Evolutionary conservation across 2,888 invertebrate genomes (phyloP), one percentile per base, ranked within the genome.

Genomic region (Thera britannica): DNA sequence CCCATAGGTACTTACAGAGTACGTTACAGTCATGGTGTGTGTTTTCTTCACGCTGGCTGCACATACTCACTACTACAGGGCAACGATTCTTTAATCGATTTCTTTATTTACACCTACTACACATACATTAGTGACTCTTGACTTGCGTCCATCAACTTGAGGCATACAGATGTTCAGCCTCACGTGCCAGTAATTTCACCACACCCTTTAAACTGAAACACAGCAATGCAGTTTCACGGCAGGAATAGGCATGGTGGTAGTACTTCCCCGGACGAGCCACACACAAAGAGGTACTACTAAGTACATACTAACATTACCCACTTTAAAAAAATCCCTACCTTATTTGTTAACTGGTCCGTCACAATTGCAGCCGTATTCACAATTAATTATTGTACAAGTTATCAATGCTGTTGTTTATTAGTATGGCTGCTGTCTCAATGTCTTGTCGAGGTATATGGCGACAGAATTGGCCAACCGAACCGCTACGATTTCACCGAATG

Each of bases 61-160:
- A 59, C 72, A 72, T 67, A 67, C 61, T 63, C 48, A 41, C 41
- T 41, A 68, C 60, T 69, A 72, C 72, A 75, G 77, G 73, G 74
- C 72, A 75, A 73, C 62, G 72, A 58, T 69, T 68, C 73, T 72
- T 70, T 69, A 71, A 73, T 70, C 67, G 63, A 69, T 67, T 69
- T 71, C 65, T 71, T 67, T 58, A 60, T 65, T 70, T 70, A 41
- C 41, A 70, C 61, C 62, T 58, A 51, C 38, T 48, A 7, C 7
- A n/a, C 36, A 52, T 34, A 34, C 34, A 38, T 38, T 38, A 38
- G 38, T 38, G 38, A 5, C 38, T 38, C 3, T 38, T 23, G 23
- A 23, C 23, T 23, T 6, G 6, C 44, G 9, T 9, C 7, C 44
- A 9, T 9, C 23, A 23, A 23, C 23, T 23, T 1, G 23, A 23